Base-by-base conservation (phyloP, 2,797 vertebrate species). In the Acipenser oxyrinchus region DNA sequence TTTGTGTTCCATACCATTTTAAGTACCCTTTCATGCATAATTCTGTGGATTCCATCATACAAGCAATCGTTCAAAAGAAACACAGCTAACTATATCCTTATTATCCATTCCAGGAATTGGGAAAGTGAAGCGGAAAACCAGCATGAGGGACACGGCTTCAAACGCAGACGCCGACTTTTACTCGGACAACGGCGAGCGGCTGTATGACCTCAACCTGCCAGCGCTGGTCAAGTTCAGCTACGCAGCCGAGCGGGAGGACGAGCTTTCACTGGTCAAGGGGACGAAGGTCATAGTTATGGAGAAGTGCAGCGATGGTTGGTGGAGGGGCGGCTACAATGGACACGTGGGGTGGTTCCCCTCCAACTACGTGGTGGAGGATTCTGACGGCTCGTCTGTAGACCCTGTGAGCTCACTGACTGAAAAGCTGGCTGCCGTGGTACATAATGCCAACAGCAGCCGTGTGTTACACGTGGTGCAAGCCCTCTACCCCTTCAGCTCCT, bases 261-360 rank as follows among this genome's bases (percentile, higher is more conserved):
- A 95, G 82, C 84, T 95, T 52, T 92, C 93, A 0, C 81, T 95
- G 79, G 91, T 93, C 63, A 95, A 95, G 76, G 93, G 93, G 69
- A 94, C 92, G 0, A 90, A 90, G 63, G 94, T 95, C 70, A 90
- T 93, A 66, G 94, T 95, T 81, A 94, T 94, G 93, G 94, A 95
- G 80, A 95, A 94, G 79, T 95, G 94, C 85, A 95, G 93, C 15
- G 94, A 95, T 62, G 94, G 94, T 68, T 95, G 93, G 94, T 95
- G 94, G 93, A 86, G 94, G 7, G 94, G 93, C 63, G 92, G 91
- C 85, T 93, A 93, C 82, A 88, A 70, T 18, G 93, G 93, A 64
- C 89, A 84, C 8, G 88, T 91, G 5, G 94, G 94, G 73, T 95
- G 94, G 94, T 95, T 95, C 62, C 94, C 93, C 12, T 95, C 94